Percentiles rank a stretch among this genome's conserved stretches.
Conservation (phyloP, 2,888 invertebrate species). For the Agonopterix heracliana region DNA sequence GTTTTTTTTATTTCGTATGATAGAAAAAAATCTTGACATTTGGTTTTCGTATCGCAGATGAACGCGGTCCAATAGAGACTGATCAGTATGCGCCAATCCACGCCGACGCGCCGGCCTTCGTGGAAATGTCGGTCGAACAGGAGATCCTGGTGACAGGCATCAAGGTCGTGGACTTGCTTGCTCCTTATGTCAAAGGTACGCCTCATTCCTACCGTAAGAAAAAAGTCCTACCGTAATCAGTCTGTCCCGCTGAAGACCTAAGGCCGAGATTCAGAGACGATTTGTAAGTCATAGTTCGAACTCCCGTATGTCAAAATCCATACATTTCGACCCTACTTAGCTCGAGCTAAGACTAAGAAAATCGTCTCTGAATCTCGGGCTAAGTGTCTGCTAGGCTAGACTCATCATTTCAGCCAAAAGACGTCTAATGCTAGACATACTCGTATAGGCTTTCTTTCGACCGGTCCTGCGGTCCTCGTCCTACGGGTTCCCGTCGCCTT, state of each 20-base stretch:
- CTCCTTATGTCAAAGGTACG: slow-evolving; percentile 90
- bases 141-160: slow-evolving; percentile 91
- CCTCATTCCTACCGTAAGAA: not conserved
- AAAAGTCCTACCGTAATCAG: not conserved
- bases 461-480: no score
- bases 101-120: slow-evolving; percentile 94
- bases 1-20: not conserved
- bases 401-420: not conserved
- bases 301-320: no score
- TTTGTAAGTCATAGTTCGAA: no score
- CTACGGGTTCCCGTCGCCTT: no score
- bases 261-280: no score
- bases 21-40: not conserved
- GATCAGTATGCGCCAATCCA: slow-evolving; percentile 89
- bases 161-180: slow-evolving; percentile 94
- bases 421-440: not conserved
- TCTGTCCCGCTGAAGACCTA: not conserved
- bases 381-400: not conserved
- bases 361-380: no score
- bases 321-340: no score
- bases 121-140: slow-evolving; percentile 95
- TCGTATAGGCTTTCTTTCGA: not conserved
- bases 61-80: slow-evolving; percentile 90
- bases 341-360: no score
- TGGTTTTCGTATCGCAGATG: slow-evolving; percentile 76